A percentile compares a stretch with the other conserved stretches of the same genome.
These are phyloP conservation scores for Paralichthys olivaceus DNA, from an alignment of 2,113 vertebrate species.

Conservation along the genomic window DNA sequence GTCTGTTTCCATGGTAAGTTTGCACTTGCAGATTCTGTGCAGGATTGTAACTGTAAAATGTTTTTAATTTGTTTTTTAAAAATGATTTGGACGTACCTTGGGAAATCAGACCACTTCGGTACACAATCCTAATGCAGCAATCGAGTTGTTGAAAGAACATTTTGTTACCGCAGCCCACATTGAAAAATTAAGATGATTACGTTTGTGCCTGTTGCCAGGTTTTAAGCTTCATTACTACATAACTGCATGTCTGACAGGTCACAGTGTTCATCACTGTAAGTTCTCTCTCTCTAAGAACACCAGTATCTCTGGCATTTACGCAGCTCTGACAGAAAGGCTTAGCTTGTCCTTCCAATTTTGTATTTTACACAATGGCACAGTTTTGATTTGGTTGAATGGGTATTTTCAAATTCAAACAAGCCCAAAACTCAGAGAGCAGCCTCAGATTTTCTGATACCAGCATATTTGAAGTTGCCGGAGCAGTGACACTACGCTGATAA, in stretches of 20 bases:
- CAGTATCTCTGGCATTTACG: not conserved
- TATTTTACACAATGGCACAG: not conserved
- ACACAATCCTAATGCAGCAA: constrained; percentile 4
- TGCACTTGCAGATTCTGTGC: not conserved
- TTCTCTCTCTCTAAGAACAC: not conserved
- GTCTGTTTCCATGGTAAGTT: not conserved
- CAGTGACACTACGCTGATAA: too few species aligned
- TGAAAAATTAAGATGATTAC: not conserved
- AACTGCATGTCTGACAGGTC: too few species aligned
- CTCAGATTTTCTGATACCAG: too few species aligned
- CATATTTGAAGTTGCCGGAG: too few species aligned
- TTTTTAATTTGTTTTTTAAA: not conserved
- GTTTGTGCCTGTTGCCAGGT: not conserved
- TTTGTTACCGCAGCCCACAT: not conserved
- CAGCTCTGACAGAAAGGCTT: not conserved
- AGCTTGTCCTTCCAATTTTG: not conserved
- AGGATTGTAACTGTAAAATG: not conserved
- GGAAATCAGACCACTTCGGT: constrained; percentile 8
- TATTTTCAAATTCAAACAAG: too few species aligned
- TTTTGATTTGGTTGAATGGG: not conserved
- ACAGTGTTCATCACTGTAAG: not conserved
- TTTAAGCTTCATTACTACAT: not conserved
- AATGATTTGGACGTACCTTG: not conserved
- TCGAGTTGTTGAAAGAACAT: not conserved
- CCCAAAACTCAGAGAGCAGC: too few species aligned